Percentiles rank a stretch among this genome's conserved stretches.
phyloP scores from a whole-genome alignment of 2,888 invertebrate genomes.

The Mechanitis mazaeus region DNA sequence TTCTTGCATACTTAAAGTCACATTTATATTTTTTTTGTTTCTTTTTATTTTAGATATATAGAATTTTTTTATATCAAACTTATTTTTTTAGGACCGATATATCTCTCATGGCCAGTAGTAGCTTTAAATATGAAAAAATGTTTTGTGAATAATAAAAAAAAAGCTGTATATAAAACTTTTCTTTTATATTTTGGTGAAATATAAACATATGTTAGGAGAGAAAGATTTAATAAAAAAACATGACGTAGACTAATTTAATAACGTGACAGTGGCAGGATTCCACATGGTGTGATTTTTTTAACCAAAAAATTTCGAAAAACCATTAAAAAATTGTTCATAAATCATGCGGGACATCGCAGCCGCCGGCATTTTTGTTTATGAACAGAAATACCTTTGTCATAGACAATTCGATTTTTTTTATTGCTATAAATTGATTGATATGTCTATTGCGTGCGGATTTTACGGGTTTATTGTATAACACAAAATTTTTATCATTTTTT shows the following conservation, averaged over 20 bases:
- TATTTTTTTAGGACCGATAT: no score
- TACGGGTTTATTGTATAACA: slow-evolving; percentile 2
- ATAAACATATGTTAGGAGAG: not conserved
- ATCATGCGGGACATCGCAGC: slow-evolving; percentile 62
- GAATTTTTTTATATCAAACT: no score
- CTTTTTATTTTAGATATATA: no score
- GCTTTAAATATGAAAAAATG: no score
- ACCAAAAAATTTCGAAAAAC: slow-evolving; percentile 65
- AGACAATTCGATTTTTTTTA: slow-evolving; percentile 38
- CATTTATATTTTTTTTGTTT: no score
- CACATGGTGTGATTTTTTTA: slow-evolving; percentile 67
- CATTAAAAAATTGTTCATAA: slow-evolving; percentile 68
- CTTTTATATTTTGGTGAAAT: not conserved
- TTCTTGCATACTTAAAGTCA: no score
- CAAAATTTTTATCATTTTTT: not conserved
- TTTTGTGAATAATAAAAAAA: no score
- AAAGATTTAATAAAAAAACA: slow-evolving; percentile 28
- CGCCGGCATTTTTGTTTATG: slow-evolving; percentile 43
- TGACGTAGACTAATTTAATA: slow-evolving; percentile 27
- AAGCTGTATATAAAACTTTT: no score
- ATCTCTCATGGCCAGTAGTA: no score
- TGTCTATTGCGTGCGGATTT: slow-evolving; percentile 33
- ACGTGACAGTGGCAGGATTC: slow-evolving; percentile 49
- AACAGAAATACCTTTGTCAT: slow-evolving; percentile 46
- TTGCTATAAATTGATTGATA: slow-evolving; percentile 38